phyloP scores from a whole-genome alignment of 2,797 vertebrate species.

The Steatocranus sp. region DNA sequence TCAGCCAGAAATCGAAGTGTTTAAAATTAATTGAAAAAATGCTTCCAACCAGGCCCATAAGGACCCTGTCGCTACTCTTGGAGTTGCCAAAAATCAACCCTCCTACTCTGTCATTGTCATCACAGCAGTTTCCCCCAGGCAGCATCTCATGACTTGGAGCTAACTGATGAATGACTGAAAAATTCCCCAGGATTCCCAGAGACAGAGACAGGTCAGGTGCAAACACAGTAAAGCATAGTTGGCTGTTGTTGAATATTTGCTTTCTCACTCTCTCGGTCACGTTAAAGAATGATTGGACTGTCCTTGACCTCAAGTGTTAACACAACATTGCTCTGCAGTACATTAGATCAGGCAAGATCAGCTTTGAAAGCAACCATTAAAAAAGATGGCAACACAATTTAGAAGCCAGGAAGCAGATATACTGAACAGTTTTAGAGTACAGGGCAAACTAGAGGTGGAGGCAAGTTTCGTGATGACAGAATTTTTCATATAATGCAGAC shows the following conservation, averaged over 20 bases:
- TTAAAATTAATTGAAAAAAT: slow-evolving; percentile 34
- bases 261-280: background rate
- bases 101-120: slow-evolving; percentile 36
- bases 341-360: background rate
- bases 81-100: slow-evolving; percentile 6
- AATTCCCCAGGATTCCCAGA: background rate
- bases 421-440: background rate
- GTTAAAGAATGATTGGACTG: background rate
- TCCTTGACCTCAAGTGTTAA: background rate
- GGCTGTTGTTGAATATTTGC: background rate
- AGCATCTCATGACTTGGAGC: background rate
- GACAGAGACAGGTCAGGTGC: background rate
- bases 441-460: background rate
- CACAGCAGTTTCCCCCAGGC: background rate
- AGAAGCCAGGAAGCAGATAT: background rate
- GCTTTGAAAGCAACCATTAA: background rate
- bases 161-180: slow-evolving; percentile 3
- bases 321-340: background rate
- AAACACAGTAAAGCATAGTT: background rate
- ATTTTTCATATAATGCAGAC: background rate
- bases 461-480: background rate
- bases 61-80: background rate
- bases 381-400: background rate
- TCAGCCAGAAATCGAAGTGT: slow-evolving; percentile 21
- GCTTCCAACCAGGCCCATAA: background rate